Evolutionary conservation across 2,113 vertebrate genomes (phyloP).

Genomic region (Odocoileus hemionus): DNA sequence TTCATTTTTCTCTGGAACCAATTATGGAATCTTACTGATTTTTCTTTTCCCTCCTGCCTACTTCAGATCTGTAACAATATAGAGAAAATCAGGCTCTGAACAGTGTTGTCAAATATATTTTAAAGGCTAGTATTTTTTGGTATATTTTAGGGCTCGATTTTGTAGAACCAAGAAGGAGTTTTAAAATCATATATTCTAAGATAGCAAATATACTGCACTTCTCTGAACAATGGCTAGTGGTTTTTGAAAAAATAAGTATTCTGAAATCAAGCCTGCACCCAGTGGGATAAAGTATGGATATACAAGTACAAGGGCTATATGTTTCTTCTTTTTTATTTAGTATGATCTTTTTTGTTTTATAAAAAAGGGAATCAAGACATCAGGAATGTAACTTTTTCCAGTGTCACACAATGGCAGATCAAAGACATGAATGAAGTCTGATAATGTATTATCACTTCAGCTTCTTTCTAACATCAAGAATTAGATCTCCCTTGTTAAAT

Average conservation of each 20-base stretch:
- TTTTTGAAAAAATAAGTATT: not conserved
- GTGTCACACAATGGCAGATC: not conserved
- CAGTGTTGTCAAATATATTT: not conserved
- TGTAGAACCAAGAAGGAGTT: not conserved
- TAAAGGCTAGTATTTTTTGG: not conserved
- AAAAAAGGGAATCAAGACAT: not conserved
- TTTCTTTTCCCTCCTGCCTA: not conserved
- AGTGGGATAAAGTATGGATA: not conserved
- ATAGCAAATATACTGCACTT: not conserved
- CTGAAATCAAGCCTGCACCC: not conserved
- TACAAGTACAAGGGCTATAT: not conserved
- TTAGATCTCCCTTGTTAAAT: not conserved
- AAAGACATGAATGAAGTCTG: not conserved
- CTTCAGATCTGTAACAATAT: not conserved
- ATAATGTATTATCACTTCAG: not conserved
- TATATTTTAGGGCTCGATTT: not conserved
- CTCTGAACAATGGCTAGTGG: not conserved
- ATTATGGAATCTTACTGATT: not conserved
- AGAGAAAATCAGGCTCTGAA: not conserved
- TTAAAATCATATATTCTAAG: not conserved
- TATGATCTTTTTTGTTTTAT: not conserved
- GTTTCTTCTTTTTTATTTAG: slow-evolving; percentile 6
- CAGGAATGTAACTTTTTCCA: not conserved
- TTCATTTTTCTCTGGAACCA: not conserved
- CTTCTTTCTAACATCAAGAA: not conserved